Percentiles rank a stretch among this genome's conserved stretches.
Conservation (phyloP, 2,888 invertebrate genomes). For the Toxonevra muliebris region DNA sequence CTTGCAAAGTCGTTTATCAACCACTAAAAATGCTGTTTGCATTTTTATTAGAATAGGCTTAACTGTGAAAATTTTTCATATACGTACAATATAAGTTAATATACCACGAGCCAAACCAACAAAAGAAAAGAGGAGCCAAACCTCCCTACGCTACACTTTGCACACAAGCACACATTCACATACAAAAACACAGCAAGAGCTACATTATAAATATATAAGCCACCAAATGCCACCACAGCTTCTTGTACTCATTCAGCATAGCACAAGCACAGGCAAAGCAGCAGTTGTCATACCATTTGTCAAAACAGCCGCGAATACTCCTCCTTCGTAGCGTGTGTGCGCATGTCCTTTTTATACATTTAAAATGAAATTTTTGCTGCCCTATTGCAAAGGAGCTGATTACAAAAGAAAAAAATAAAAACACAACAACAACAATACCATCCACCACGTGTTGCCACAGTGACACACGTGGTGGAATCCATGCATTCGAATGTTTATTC, state of each 20-base stretch:
- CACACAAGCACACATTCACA: constrained; percentile 16
- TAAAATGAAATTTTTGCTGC: constrained; percentile 34
- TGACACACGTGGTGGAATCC: constrained; percentile 58
- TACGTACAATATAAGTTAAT: background rate
- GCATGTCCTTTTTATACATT: constrained; percentile 47
- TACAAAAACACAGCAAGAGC: background rate
- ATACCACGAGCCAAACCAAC: background rate
- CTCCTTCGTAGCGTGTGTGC: constrained; percentile 54
- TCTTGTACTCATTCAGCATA: background rate
- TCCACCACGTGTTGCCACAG: constrained; percentile 56
- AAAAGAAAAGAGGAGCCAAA: constrained; percentile 6
- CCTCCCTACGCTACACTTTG: background rate
- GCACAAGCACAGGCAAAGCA: constrained; percentile 33
- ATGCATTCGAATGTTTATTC: constrained; percentile 35
- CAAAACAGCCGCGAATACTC: constrained; percentile 58
- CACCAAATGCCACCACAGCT: constrained; percentile 55
- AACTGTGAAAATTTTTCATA: constrained; percentile 14
- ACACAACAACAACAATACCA: constrained; percentile 15
- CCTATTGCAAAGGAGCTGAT: constrained; percentile 35
- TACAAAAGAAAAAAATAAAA: background rate
- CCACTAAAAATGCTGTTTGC: constrained; percentile 39
- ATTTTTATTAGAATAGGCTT: constrained; percentile 14
- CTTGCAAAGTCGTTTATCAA: constrained; percentile 40
- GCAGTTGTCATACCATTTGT: constrained; percentile 64
- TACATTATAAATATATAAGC: constrained; percentile 30